phyloP scores from a whole-genome alignment of 2,797 vertebrate genomes.

The Gymnocypris eckloni region DNA sequence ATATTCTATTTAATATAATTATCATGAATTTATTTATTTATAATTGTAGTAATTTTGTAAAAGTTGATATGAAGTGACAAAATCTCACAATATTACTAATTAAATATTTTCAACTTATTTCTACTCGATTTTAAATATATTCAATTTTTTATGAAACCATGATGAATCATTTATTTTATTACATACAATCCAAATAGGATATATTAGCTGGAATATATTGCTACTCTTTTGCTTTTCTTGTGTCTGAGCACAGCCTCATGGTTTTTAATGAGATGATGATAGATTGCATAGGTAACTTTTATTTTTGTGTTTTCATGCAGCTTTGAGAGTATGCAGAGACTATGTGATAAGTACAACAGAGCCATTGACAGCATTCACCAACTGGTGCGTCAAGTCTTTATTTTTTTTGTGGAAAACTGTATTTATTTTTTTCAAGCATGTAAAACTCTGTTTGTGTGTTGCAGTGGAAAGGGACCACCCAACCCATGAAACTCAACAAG shows the following conservation, averaged over 20 bases:
- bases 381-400: conserved; percentile 82
- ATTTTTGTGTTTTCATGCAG: conserved; percentile 68
- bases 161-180: not conserved
- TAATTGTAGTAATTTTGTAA: not conserved
- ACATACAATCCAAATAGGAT: not conserved
- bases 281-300: not conserved
- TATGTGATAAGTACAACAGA: conserved; percentile 99
- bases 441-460: conserved; percentile 18
- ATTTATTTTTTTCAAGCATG: not conserved
- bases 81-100: not conserved
- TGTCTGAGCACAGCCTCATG: not conserved
- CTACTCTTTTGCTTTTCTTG: not conserved
- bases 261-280: not conserved
- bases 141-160: not conserved
- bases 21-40: not conserved
- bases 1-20: not conserved
- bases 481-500: conserved; percentile 98
- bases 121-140: not conserved
- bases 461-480: conserved; percentile 98
- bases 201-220: not conserved
- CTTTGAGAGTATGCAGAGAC: conserved; percentile 99
- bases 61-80: not conserved
- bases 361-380: conserved; percentile 99
- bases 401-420: not conserved
- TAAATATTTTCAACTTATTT: not conserved